phyloP scores from a whole-genome alignment of 2,888 invertebrate genomes.

The Conomelus anceps region DNA sequence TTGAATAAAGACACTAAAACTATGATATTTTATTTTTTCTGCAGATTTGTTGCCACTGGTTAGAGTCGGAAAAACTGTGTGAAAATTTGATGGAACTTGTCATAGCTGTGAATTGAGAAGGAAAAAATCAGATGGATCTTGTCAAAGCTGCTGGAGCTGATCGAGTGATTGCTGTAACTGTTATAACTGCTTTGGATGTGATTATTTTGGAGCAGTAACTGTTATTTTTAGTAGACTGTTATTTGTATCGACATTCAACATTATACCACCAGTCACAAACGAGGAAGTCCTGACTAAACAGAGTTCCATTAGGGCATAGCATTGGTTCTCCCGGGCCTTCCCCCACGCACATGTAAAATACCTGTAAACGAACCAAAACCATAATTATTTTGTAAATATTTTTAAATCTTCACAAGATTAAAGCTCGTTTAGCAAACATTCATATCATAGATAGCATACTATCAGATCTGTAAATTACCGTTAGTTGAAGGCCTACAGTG shows the following conservation, averaged over 20 bases:
- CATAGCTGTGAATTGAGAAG: no score
- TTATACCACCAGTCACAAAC: conserved; percentile 43
- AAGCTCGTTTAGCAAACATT: no score
- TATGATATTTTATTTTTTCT: no score
- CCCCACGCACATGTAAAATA: conserved; percentile 41
- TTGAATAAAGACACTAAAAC: no score
- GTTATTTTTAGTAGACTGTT: no score
- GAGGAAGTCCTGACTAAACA: conserved; percentile 40
- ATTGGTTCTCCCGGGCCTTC: conserved; percentile 39
- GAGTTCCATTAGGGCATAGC: conserved; percentile 41
- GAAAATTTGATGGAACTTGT: background rate
- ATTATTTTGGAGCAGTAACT: no score
- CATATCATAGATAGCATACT: no score
- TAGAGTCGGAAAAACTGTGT: background rate
- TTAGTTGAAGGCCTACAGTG: no score
- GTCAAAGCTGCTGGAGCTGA: background rate
- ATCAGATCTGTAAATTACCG: no score
- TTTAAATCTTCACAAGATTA: no score
- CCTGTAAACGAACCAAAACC: conserved; percentile 30
- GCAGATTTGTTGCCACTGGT: background rate
- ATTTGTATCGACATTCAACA: conserved; percentile 36
- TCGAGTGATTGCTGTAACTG: background rate
- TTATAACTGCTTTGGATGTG: background rate
- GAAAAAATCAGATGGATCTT: no score
- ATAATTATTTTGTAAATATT: background rate